Conservation (phyloP, 2,888 invertebrate species). For the Cryptocephalus primarius region DNA sequence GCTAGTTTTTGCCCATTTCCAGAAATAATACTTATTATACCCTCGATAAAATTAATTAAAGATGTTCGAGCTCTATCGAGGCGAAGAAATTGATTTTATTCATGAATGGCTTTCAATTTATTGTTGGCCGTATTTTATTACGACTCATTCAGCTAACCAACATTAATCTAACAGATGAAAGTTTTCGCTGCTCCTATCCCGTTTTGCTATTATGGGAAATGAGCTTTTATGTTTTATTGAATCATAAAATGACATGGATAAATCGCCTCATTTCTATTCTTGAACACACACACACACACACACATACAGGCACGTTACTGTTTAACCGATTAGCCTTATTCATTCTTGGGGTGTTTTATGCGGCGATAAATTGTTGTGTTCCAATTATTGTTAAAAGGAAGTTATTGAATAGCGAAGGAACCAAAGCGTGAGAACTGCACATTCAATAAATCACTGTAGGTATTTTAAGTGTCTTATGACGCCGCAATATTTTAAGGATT, state of each 20-base stretch:
- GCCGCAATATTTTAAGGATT: too few species aligned
- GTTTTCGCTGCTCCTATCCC: constrained; percentile 3
- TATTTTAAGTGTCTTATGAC: too few species aligned
- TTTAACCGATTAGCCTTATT: too few species aligned
- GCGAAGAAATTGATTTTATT: constrained; percentile 18
- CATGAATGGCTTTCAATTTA: constrained; percentile 18
- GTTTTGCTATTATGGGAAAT: constrained; percentile 6
- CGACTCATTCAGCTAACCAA: constrained; percentile 12
- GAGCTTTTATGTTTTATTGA: constrained; percentile 2
- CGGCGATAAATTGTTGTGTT: too few species aligned
- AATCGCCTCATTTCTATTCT: background rate
- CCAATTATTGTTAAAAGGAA: too few species aligned
- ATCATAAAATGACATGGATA: background rate
- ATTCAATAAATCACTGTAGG: too few species aligned
- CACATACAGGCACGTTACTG: too few species aligned
- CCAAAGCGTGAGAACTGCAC: too few species aligned
- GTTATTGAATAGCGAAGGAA: too few species aligned
- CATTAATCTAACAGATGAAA: constrained; percentile 12
- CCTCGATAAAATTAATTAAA: constrained; percentile 15
- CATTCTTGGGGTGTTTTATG: too few species aligned
- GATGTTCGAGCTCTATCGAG: constrained; percentile 12
- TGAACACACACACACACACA: too few species aligned
- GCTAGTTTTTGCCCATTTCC: constrained; percentile 2
- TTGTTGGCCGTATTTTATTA: constrained; percentile 18
- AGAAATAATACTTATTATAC: constrained; percentile 2